phyloP scores from a whole-genome alignment of 2,888 invertebrate species.

The Drosophila seclusa region DNA sequence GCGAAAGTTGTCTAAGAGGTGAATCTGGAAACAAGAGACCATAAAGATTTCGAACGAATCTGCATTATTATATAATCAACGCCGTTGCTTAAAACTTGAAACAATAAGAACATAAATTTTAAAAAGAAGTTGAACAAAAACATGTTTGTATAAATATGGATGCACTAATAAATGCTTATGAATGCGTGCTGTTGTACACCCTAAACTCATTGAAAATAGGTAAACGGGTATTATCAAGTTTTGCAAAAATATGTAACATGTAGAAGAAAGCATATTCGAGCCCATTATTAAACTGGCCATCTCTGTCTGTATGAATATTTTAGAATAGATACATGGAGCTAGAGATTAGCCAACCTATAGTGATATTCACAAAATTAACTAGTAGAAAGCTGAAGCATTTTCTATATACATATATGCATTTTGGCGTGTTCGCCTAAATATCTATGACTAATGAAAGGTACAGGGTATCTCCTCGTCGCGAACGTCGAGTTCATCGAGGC shows the following conservation, averaged over 20 bases:
- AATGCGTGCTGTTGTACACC: background rate
- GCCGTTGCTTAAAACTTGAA: background rate
- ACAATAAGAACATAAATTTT: background rate
- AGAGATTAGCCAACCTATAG: background rate
- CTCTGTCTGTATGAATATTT: no score
- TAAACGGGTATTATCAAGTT: background rate
- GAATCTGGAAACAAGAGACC: no score
- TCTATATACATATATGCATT: background rate
- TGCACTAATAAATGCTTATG: background rate
- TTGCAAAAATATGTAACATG: background rate
- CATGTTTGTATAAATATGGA: background rate
- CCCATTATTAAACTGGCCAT: no score
- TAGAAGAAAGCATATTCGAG: no score
- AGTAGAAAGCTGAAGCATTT: background rate
- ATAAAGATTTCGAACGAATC: background rate
- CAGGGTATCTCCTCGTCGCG: background rate
- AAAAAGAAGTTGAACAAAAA: background rate
- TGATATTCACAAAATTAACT: background rate
- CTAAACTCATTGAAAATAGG: background rate
- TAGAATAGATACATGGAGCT: no score
- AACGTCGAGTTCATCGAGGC: no score
- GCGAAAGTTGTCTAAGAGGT: background rate
- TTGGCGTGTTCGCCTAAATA: no score
- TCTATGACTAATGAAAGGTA: no score
- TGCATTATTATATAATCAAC: background rate